Base-by-base conservation (phyloP, 2,797 vertebrate species). In the Taeniopygia guttata region DNA sequence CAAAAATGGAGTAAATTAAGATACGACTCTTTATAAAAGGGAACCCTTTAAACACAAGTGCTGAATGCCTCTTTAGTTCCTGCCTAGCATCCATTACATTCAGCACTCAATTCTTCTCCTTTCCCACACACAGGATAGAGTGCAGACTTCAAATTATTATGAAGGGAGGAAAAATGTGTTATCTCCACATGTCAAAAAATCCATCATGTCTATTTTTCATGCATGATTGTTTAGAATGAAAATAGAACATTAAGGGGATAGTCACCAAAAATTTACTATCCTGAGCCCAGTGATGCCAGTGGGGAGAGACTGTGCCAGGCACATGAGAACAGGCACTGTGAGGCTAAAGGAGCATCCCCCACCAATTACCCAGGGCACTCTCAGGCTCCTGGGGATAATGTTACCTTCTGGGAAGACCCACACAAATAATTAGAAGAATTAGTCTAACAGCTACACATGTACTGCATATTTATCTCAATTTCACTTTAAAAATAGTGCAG, bases 391-490 rank as follows among this genome's bases (percentile, higher is more conserved):
- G 40, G 78, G 86, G 84, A 90, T 68, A 15, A 74, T 87, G 77
- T 69, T 30, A 58, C 51, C 81, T 72, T 73, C 93, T 79, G 84
- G 40, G 62, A 76, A 69, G 70, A 84, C 55, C 66, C 90, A 56
- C 76, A 85, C 72, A 85, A 95, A 90, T 90, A 69, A 93, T 89
- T 81, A 90, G 81, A 77, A 88, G 69, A 87, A 91, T 93, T 90
- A 89, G 81, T 59, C 77, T n/a, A 96, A 74, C 55, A 82, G 90
- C 56, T 87, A 79, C 56, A 73, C 60, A 59, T 46, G 22, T 34
- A 84, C 14, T 73, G 68, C 74, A 63, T 81, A 83, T 93, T 90
- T 80, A 96, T 77, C 75, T 93, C 81, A 52, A 74, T 76, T 92
- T 93, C 81, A 58, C 58, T 80, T 84, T 7, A 66, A 89, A 92